Conservation (phyloP, 2,888 invertebrate species). For the Plebejus argus region DNA sequence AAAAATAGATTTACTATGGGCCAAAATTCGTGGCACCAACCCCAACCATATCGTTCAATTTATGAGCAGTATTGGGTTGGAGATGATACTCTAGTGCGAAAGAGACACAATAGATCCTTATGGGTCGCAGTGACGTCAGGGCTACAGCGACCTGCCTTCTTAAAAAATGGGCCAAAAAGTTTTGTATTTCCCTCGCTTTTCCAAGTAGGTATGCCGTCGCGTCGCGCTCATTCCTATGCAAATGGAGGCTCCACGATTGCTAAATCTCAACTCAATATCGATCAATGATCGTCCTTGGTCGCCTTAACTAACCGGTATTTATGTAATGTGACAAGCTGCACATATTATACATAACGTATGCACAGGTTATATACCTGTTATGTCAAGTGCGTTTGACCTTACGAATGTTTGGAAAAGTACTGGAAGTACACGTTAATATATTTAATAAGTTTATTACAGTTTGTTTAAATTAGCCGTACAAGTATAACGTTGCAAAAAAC, state of each 20-base stretch:
- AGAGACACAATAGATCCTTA: too few species aligned
- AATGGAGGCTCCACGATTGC: not conserved
- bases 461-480: not conserved
- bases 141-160: too few species aligned
- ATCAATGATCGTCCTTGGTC: not conserved
- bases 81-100: too few species aligned
- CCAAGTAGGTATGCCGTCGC: not conserved
- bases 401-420: constrained; percentile 1
- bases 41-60: too few species aligned
- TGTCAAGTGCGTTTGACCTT: constrained; percentile 3
- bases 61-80: too few species aligned
- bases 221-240: not conserved
- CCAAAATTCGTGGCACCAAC: too few species aligned
- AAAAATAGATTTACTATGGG: not conserved
- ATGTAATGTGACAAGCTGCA: constrained; percentile 8
- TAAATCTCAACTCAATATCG: not conserved
- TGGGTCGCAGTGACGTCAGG: too few species aligned
- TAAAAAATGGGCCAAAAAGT: too few species aligned
- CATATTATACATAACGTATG: not conserved
- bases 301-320: constrained; percentile 8
- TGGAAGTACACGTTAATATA: not conserved
- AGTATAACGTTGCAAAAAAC: too few species aligned
- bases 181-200: not conserved
- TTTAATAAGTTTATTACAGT: not conserved
- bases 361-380: not conserved